Conservation (phyloP, 1,140 invertebrate genomes). For the Magallana angulata region DNA sequence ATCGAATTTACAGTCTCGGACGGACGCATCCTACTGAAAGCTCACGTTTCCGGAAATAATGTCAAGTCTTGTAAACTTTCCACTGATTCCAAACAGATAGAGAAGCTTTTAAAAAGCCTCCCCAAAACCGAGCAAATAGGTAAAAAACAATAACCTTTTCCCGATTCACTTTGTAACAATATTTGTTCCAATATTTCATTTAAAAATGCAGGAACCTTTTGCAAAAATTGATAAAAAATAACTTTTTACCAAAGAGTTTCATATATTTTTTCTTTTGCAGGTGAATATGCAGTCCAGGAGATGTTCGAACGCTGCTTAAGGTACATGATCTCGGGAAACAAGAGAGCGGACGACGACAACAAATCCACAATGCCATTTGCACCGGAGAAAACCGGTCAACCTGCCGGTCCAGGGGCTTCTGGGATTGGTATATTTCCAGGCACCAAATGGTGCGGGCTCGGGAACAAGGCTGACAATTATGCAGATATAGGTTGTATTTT, state of each 20-base stretch:
- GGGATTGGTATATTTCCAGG: conserved; percentile 52
- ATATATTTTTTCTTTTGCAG: not conserved
- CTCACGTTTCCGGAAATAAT: not conserved
- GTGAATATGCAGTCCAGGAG: conserved; percentile 11
- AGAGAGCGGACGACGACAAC: not conserved
- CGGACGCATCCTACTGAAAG: not conserved
- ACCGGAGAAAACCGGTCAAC: conserved; percentile 53
- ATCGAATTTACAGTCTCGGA: not conserved
- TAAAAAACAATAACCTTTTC: not conserved
- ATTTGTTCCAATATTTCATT: not conserved
- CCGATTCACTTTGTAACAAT: not conserved
- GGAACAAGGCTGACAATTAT: conserved; percentile 40
- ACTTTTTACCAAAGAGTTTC: not conserved
- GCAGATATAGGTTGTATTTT: conserved; percentile 45
- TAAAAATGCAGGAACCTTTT: not conserved
- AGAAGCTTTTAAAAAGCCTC: not conserved
- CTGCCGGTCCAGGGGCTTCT: conserved; percentile 29
- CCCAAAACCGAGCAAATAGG: not conserved
- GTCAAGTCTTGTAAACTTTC: not conserved
- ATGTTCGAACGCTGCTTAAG: conserved; percentile 17
- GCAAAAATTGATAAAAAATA: not conserved
- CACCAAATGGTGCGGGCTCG: conserved; percentile 55
- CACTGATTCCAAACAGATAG: not conserved
- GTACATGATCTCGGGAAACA: not conserved
- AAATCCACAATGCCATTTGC: conserved; percentile 18